Percentiles rank a stretch among this genome's conserved stretches.
phyloP scores from a whole-genome alignment of 53 echinoderm and acorn worm genomes.

The Hippasteria phrygiana region DNA sequence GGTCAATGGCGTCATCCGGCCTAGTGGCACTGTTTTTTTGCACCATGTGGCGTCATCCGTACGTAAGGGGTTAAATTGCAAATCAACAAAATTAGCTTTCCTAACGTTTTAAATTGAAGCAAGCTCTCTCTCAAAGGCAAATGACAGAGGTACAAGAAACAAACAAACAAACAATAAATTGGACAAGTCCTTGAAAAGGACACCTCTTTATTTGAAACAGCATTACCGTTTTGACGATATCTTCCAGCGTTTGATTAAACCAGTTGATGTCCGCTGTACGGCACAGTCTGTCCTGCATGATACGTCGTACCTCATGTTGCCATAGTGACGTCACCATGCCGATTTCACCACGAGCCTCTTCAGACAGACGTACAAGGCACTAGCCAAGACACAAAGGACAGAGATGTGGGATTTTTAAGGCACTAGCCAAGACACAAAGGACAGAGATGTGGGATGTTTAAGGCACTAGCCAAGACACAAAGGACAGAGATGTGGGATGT shows the following conservation, averaged over 20 bases:
- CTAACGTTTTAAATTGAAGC: no score
- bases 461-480: conserved; percentile 74
- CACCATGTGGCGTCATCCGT: no score
- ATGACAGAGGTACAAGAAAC: no score
- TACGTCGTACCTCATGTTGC: conserved; percentile 91
- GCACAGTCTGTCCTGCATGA: conserved; percentile 94
- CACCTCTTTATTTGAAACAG: not conserved
- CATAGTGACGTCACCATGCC: conserved; percentile 98
- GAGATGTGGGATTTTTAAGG: conserved; percentile 3
- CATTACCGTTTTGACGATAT: conserved; percentile 85
- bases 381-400: conserved; percentile 37
- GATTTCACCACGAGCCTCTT: conserved; percentile 95
- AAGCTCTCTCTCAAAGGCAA: no score
- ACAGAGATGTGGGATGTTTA: not conserved
- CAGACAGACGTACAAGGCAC: conserved; percentile 92
- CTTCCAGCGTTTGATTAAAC: conserved; percentile 83
- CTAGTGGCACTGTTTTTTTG: no score
- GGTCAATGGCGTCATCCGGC: no score
- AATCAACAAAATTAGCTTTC: no score
- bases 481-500: not conserved
- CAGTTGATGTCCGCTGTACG: conserved; percentile 91
- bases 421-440: conserved; percentile 68
- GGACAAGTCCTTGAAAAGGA: not conserved
- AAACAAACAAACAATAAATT: not conserved
- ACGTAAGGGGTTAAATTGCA: not conserved